phyloP scores from a whole-genome alignment of 2,888 invertebrate genomes.

The Protonemura montana region DNA sequence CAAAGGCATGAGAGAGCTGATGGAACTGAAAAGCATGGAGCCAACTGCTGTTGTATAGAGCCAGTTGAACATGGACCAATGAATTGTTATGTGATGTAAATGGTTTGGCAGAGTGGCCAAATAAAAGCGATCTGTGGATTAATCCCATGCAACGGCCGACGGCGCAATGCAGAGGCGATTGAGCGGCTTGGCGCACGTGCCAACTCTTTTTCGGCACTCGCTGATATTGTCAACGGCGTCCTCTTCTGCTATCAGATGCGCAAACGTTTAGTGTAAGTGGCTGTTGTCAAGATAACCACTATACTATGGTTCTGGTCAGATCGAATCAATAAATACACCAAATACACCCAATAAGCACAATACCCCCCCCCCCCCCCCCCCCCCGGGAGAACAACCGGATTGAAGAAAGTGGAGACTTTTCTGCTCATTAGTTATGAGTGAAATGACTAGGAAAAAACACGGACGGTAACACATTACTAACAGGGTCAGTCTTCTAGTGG shows the following conservation, averaged over 20 bases:
- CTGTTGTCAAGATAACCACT: too few relatives aligned
- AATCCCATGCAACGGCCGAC: not conserved
- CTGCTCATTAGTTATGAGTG: too few relatives aligned
- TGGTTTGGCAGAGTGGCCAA: constrained; percentile 12
- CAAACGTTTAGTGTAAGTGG: not conserved
- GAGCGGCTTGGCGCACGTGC: not conserved
- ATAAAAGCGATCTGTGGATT: not conserved
- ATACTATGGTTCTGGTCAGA: not conserved
- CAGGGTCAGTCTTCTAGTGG: too few relatives aligned
- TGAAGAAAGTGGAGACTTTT: too few relatives aligned
- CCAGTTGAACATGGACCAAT: not conserved
- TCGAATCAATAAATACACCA: not conserved
- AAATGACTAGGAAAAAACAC: too few relatives aligned
- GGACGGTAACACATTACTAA: too few relatives aligned
- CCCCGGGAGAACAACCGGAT: too few relatives aligned
- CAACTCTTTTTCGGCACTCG: not conserved
- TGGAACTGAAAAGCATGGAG: not conserved
- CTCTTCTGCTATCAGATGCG: not conserved
- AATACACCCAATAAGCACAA: too few relatives aligned
- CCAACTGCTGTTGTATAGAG: not conserved
- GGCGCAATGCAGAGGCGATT: constrained; percentile 12
- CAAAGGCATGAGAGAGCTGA: not conserved
- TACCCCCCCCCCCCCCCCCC: too few relatives aligned
- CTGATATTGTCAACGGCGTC: not conserved
- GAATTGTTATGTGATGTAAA: not conserved